These are phyloP conservation scores for Drosophila arawakana DNA, from an alignment of 1,140 invertebrate genomes.

Conservation along the genomic window DNA sequence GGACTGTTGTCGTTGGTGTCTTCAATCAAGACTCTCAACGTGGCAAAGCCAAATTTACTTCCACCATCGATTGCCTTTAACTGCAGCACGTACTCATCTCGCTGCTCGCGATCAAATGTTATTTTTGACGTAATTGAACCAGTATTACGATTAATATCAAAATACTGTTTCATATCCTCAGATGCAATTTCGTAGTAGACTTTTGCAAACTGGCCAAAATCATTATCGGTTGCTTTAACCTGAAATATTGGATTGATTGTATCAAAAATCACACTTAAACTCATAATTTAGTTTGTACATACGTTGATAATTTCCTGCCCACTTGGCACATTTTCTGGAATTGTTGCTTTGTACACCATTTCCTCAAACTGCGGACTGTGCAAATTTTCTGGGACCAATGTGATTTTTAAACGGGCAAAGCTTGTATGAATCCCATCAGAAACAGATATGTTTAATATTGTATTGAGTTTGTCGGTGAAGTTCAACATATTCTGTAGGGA, in stretches of 20 bases:
- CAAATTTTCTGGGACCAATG: constrained; percentile 92
- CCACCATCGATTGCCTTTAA: constrained; percentile 95
- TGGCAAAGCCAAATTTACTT: constrained; percentile 91
- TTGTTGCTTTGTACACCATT: constrained; percentile 89
- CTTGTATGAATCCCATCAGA: constrained; percentile 96
- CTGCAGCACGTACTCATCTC: constrained; percentile 90
- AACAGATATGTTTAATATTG: constrained; percentile 93
- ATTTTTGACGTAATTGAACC: constrained; percentile 92
- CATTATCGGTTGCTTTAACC: constrained; percentile 92
- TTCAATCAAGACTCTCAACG: constrained; percentile 90
- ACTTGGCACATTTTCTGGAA: constrained; percentile 92
- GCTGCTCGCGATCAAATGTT: constrained; percentile 91
- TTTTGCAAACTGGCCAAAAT: constrained; percentile 92
- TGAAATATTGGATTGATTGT: constrained; percentile 35
- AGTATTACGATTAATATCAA: constrained; percentile 90
- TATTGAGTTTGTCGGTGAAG: constrained; percentile 86
- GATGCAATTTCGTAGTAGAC: constrained; percentile 93
- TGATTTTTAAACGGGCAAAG: constrained; percentile 92
- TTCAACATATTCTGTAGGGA: constrained; percentile 87
- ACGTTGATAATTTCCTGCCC: constrained; percentile 85
- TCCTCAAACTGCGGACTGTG: constrained; percentile 92
- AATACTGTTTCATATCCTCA: constrained; percentile 90
- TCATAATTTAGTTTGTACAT: background rate
- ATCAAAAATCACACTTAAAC: too few relatives aligned
- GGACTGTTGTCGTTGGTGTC: constrained; percentile 96